Percentiles rank a stretch among this genome's conserved stretches.
phyloP scores from a whole-genome alignment of 1,140 invertebrate species.

The Caenorhabditis remanei region DNA sequence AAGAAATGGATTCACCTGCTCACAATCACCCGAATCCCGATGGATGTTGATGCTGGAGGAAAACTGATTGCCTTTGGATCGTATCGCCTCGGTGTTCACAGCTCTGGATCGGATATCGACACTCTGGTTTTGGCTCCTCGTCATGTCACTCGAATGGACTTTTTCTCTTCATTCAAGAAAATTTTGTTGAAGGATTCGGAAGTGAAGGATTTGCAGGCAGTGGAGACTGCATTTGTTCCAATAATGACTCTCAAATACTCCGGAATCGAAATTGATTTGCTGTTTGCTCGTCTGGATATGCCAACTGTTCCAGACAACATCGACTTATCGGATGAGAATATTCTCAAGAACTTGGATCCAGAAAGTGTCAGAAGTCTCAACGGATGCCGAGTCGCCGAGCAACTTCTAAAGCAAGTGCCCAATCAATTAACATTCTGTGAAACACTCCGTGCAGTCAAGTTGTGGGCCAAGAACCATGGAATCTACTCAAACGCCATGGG shows the following conservation, averaged over 20 bases:
- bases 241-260: constrained; percentile 99
- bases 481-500: constrained; percentile 97
- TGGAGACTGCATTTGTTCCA: constrained; percentile 98
- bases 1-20: constrained; percentile 72
- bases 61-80: constrained; percentile 99
- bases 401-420: constrained; percentile 94
- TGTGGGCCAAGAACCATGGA: constrained; percentile 82
- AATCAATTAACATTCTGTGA: constrained; percentile 93
- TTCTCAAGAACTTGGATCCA: constrained; percentile 48
- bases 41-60: constrained; percentile 82
- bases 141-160: constrained; percentile 92
- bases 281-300: constrained; percentile 92
- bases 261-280: constrained; percentile 92
- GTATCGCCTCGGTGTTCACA: constrained; percentile 91
- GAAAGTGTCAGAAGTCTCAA: constrained; percentile 89
- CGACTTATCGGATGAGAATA: not conserved
- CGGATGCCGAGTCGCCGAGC: constrained; percentile 95
- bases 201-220: constrained; percentile 82
- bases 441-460: constrained; percentile 93
- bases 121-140: constrained; percentile 95
- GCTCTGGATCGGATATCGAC: constrained; percentile 93
- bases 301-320: constrained; percentile 35
- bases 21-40: constrained; percentile 66
- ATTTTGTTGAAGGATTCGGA: constrained; percentile 83
- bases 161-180: constrained; percentile 94